Evolutionary conservation across 2,113 vertebrate genomes (phyloP), one percentile per base, ranked within the genome.

Genomic region (Pseudorasbora parva): DNA sequence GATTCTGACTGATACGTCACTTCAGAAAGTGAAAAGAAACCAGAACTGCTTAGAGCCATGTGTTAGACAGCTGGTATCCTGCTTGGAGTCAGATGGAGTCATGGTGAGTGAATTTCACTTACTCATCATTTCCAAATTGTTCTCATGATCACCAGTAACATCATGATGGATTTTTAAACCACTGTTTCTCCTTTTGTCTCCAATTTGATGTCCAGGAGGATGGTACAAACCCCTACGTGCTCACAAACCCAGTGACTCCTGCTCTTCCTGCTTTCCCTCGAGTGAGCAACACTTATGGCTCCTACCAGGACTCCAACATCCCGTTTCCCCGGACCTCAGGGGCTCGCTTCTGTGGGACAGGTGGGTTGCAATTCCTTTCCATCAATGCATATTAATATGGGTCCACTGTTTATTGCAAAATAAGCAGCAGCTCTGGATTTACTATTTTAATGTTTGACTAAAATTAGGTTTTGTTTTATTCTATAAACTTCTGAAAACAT

Each of bases 301-400:
- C 98, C 15, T 99, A 99, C 84, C 98, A 99, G 93, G 98, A 99
- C 62, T 97, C 98, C n/a, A 99, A 99, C 90, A 97, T 99, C 90
- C 98, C 98, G 0, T 99, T 99, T 83, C 98, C 98, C 33, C 95
- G 98, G 12, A 99, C 98, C 3, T 99, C 97, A 0, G 98, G 98
- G n/a, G 98, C 98, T 73, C 96, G 98, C 78, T 99, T 99, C 92
- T 99, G 97, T 84, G 97, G 98, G 84, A 96, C 98, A 91, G 96
- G 96, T 97, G 92, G 33, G 8, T 19, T 68, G 17, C 8, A 33
- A 68, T 41, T 57, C 23, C 9, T 8, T 23, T 54, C 5, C 15
- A 54, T 54, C 51, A 7, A 6, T 54, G 51, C 51, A 54, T 7
- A 19, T 54, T 19, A 19, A 6, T 19, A 6, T 17, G 15, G 15